Percentiles rank a stretch among this genome's conserved stretches.
Conservation (phyloP, 1,140 invertebrate genomes). For the Megalopta genalis region DNA sequence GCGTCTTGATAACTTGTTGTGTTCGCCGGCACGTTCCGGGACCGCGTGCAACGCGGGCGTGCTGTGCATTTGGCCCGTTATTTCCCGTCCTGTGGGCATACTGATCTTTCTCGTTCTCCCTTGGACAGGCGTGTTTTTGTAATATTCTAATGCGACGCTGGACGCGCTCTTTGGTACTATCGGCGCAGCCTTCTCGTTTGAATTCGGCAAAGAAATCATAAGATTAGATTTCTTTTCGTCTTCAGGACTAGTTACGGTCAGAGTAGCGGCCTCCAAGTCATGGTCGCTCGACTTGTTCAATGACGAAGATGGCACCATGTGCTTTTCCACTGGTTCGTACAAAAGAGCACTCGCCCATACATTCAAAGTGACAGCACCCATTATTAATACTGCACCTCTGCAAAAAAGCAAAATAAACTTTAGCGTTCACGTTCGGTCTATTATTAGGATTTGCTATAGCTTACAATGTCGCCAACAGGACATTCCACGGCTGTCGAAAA, state of each 20-base stretch:
- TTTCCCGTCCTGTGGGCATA: conserved; percentile 79
- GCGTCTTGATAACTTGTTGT: conserved; percentile 65
- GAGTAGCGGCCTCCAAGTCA: conserved; percentile 49
- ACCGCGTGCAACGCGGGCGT: conserved; percentile 82
- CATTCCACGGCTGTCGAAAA: conserved; percentile 27
- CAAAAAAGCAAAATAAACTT: conserved; percentile 60
- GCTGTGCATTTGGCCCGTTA: conserved; percentile 81
- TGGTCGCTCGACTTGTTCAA: conserved; percentile 41
- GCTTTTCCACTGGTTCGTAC: conserved; percentile 90
- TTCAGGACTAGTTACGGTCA: conserved; percentile 57
- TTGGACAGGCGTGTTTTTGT: conserved; percentile 76
- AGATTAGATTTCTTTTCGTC: conserved; percentile 61
- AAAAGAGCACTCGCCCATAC: conserved; percentile 91
- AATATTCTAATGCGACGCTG: conserved; percentile 81
- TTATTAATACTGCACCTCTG: conserved; percentile 89
- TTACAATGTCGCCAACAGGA: conserved; percentile 41
- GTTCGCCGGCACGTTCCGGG: conserved; percentile 78
- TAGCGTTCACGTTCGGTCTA: conserved; percentile 17
- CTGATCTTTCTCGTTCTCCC: conserved; percentile 81
- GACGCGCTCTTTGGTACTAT: conserved; percentile 80
- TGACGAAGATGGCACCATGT: conserved; percentile 81
- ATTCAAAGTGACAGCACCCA: conserved; percentile 91
- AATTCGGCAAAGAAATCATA: conserved; percentile 38
- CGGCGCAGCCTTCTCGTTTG: conserved; percentile 59
- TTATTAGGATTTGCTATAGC: conserved; percentile 13